Evolutionary conservation across 1,140 invertebrate species (phyloP).

Genomic region (Lasaia peninsularis): DNA sequence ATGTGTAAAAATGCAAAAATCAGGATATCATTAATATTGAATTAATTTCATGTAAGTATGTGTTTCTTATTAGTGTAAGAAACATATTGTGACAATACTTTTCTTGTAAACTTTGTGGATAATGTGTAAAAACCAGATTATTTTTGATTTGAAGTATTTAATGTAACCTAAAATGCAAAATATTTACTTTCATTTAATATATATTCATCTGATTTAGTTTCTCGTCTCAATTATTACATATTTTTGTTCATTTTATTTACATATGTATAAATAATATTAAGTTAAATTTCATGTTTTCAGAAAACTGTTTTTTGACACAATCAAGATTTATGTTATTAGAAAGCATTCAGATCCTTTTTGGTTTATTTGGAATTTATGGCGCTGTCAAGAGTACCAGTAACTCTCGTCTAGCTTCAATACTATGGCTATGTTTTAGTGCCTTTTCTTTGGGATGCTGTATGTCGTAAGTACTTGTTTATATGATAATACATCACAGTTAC

Average conservation of each 20-base stretch:
- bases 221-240: no score
- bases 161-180: no score
- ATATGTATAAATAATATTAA: not conserved
- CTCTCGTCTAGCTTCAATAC: constrained; percentile 34
- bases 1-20: no score
- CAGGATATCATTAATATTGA: no score
- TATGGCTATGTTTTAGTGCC: constrained; percentile 53
- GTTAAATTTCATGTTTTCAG: constrained; percentile 76
- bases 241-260: not conserved
- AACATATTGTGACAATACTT: no score
- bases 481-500: not conserved
- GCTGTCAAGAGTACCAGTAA: constrained; percentile 88
- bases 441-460: constrained; percentile 63
- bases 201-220: not conserved
- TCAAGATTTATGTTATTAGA: constrained; percentile 97
- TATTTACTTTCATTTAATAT: constrained; percentile 11
- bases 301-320: constrained; percentile 95
- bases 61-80: no score
- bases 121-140: no score
- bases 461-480: constrained; percentile 59
- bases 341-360: constrained; percentile 93
- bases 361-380: constrained; percentile 86
- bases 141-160: no score
- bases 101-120: no score
- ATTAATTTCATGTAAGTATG: no score